Conservation (phyloP, 2,888 invertebrate genomes). For the Pecten maximus region DNA sequence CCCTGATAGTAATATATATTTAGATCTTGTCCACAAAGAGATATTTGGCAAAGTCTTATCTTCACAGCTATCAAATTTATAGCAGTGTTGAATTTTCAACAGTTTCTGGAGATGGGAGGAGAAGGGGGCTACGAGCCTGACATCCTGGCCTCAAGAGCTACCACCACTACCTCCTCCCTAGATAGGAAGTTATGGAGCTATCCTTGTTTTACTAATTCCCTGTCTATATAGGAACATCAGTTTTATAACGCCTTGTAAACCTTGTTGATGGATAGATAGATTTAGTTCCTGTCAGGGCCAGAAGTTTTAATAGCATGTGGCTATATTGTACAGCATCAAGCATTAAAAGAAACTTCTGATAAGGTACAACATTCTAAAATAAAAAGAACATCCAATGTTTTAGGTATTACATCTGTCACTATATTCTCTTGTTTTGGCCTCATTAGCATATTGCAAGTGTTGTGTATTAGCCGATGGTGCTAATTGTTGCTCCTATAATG, state of each 20-base stretch:
- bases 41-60: conserved; percentile 13
- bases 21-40: not conserved
- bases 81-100: not conserved
- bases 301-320: not conserved
- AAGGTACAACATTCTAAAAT: no score
- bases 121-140: not conserved
- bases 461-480: no score
- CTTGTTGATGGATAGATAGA: not conserved
- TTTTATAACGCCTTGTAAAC: not conserved
- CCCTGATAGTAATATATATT: not conserved
- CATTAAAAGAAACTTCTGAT: no score
- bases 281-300: not conserved
- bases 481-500: no score
- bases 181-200: not conserved
- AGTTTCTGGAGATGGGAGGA: not conserved
- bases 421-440: no score
- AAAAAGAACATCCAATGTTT: no score
- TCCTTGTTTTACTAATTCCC: not conserved
- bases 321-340: not conserved
- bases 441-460: no score
- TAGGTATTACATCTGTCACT: no score
- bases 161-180: not conserved
- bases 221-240: not conserved
- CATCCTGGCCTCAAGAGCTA: not conserved
- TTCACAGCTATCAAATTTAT: not conserved